Percentiles rank a stretch among this genome's conserved stretches.
Conservation (phyloP, 2,888 invertebrate genomes). For the Archips xylosteana region DNA sequence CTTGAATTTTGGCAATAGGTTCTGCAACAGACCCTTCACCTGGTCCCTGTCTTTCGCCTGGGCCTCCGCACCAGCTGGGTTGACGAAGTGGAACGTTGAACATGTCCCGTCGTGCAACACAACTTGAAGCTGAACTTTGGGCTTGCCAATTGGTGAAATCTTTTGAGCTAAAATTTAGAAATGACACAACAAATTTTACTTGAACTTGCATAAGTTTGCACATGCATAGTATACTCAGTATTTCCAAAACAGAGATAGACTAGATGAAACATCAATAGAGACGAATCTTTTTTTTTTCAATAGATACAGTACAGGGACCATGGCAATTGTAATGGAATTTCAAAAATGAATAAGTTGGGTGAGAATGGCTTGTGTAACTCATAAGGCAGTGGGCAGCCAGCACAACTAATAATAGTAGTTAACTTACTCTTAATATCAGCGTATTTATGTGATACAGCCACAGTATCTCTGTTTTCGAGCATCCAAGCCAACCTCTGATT, state of each 20-base stretch:
- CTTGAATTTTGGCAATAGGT: conserved; percentile 96
- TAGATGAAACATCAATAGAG: too few species aligned
- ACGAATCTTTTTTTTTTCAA: too few species aligned
- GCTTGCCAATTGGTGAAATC: conserved; percentile 98
- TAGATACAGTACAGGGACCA: too few species aligned
- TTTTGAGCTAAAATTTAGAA: conserved; percentile 91
- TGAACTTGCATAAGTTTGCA: background rate
- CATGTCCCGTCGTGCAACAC: conserved; percentile 97
- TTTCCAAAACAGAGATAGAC: background rate
- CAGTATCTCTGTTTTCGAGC: conserved; percentile 96
- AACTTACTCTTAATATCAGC: conserved; percentile 97
- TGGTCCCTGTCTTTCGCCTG: conserved; percentile 96
- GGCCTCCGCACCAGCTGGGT: conserved; percentile 92
- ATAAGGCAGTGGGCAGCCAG: background rate
- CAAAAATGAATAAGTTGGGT: too few species aligned
- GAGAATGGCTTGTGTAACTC: too few species aligned
- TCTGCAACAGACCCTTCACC: conserved; percentile 96
- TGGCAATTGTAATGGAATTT: too few species aligned
- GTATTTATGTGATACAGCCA: conserved; percentile 96
- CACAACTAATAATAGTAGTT: background rate
- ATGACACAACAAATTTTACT: background rate
- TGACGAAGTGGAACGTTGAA: conserved; percentile 98
- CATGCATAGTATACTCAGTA: background rate
- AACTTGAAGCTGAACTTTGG: conserved; percentile 99
- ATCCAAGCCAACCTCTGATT: conserved; percentile 98